phyloP scores from a whole-genome alignment of 2,113 vertebrate genomes.

The Puma concolor region DNA sequence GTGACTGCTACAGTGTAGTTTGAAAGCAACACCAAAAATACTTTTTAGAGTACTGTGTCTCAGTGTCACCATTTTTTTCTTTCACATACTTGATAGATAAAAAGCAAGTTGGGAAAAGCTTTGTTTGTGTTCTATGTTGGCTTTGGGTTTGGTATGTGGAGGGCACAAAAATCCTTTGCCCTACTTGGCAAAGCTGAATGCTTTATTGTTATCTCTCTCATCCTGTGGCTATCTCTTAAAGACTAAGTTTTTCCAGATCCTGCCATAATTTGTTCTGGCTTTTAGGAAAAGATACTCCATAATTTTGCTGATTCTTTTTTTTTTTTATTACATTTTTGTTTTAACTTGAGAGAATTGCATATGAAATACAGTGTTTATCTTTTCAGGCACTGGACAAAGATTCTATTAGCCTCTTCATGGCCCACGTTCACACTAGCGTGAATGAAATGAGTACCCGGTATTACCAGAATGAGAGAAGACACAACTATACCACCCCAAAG shows the following conservation, averaged over 20 bases:
- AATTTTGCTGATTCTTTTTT: constrained; percentile 82
- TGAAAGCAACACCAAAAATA: not conserved
- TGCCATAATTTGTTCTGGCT: not conserved
- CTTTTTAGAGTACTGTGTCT: not conserved
- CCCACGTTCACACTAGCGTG: constrained; percentile 88
- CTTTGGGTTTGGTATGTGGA: not conserved
- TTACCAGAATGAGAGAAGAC: constrained; percentile 86
- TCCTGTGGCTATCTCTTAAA: not conserved
- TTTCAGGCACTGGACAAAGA: constrained; percentile 89
- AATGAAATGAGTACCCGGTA: constrained; percentile 89
- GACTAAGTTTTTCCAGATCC: not conserved
- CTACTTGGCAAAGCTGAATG: not conserved
- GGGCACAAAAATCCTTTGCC: constrained; percentile 12
- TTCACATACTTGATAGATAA: not conserved
- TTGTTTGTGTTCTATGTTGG: not conserved
- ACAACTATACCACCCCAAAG: constrained; percentile 90
- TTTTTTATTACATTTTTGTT: constrained; percentile 77
- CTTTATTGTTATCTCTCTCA: not conserved
- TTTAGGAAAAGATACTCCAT: not conserved
- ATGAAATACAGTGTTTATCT: constrained; percentile 60
- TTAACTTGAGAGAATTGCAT: not conserved
- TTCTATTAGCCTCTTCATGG: constrained; percentile 92
- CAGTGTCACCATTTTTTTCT: not conserved
- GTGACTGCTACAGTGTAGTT: not conserved
- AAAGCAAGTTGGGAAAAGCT: not conserved